Evolutionary conservation across 2,113 vertebrate species (phyloP).

Genomic region (Erythrocebus patas): DNA sequence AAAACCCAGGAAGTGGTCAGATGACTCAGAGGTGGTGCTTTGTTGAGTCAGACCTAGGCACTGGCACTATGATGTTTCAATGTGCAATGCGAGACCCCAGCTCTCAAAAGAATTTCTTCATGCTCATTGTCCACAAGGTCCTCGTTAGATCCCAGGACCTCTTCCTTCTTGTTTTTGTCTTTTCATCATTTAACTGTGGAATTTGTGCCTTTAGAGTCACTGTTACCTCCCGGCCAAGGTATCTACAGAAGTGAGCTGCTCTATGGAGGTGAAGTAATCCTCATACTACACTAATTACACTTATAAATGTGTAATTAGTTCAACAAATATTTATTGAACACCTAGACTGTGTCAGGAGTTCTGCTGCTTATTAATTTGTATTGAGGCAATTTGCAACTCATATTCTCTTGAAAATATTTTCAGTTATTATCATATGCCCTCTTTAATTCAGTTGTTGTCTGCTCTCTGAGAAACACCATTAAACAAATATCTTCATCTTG

Average conservation of each 20-base stretch:
- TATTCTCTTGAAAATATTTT: constrained; percentile 7
- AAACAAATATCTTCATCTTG: constrained; percentile 41
- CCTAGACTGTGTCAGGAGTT: neutral
- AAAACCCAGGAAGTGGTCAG: constrained; percentile 72
- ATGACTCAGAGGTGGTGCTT: constrained; percentile 70
- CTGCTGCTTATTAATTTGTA: neutral
- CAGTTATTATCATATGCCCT: neutral
- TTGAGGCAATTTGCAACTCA: neutral
- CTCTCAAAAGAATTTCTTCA: neutral
- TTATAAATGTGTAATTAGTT: neutral
- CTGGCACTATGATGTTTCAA: constrained; percentile 21
- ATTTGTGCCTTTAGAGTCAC: neutral
- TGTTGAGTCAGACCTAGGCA: constrained; percentile 64
- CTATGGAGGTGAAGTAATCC: neutral
- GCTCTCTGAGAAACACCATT: constrained; percentile 13
- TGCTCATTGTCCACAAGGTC: neutral
- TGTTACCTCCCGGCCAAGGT: neutral
- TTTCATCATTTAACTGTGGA: neutral
- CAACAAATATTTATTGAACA: neutral
- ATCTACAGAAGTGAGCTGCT: neutral
- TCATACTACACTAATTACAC: neutral
- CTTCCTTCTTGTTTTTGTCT: neutral
- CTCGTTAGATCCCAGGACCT: neutral
- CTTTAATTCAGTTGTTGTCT: neutral
- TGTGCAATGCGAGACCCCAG: neutral